Evolutionary conservation across 2,888 invertebrate species (phyloP), one percentile per base, ranked within the genome.

Genomic region (Lamellibrachia columna): DNA sequence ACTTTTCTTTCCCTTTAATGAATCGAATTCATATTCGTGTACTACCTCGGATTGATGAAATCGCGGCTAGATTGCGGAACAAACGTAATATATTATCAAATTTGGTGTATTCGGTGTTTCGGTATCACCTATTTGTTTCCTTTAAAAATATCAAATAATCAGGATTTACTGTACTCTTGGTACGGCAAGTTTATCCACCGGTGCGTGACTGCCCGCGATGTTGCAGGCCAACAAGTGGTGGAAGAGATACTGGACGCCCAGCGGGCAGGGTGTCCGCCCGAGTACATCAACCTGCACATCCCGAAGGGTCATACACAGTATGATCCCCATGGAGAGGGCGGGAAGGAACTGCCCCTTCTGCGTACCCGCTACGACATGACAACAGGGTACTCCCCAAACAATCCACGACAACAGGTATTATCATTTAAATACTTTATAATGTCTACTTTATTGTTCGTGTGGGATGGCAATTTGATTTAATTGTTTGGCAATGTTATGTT

Each of bases 161-260:
- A 40, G 40, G 40, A 40, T 40, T 40, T 40, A 40, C 40, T 40
- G 40, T 55, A 9, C 55, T 90, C 15, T 90, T 90, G 2, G 2
- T 90, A 52, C 15, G 60, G 3, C 60, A 9, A 75, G 75, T 15
- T 3, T n/a, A 75, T 75, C n/a, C 22, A 11, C 75, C 75, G 75
- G n/a, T 4, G 75, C n/a, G 22, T 15, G 60, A 60, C 60, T 8
- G 60, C n/a, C 40, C 22, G 4, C n/a, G 15, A 75, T 75, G 55
- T 92, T 92, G 0, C 94, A 97, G 97, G 97, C 91, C 97, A 97
- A 95, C 97, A 97, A 96, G 97, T 97, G 0, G 97, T 97, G 15
- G 97, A 97, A 94, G 97, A 97, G 96, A 97, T 97, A 93, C 95
- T 97, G 91, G 97, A 97, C 96, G 97, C 97, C 1, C 97, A 97